Conservation (phyloP, 2,797 vertebrate genomes). For the Tapera naevia region DNA sequence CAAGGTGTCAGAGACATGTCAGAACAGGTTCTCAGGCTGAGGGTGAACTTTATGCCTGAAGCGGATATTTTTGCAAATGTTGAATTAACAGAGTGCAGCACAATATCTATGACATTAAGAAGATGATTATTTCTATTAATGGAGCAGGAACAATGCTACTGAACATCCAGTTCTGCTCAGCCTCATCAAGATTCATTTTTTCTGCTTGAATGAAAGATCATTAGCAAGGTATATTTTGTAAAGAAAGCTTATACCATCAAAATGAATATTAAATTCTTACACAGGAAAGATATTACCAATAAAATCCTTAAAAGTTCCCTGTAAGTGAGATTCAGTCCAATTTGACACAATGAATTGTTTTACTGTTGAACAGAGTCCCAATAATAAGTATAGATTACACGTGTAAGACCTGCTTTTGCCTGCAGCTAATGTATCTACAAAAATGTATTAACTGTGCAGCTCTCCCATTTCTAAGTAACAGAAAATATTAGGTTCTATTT, state of each 20-base stretch:
- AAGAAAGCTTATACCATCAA: background rate
- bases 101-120: background rate
- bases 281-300: background rate
- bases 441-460: conserved; percentile 22
- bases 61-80: background rate
- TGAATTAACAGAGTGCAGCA: background rate
- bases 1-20: background rate
- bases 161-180: background rate
- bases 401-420: background rate
- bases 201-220: background rate
- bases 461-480: background rate
- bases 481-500: background rate
- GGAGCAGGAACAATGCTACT: background rate
- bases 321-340: conserved; percentile 25
- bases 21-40: background rate
- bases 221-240: background rate
- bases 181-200: background rate
- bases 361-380: background rate
- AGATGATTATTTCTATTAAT: background rate
- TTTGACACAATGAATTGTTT: conserved; percentile 42
- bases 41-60: background rate
- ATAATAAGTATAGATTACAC: conserved; percentile 48
- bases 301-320: conserved; percentile 4
- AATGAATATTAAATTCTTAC: background rate
- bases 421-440: conserved; percentile 31